A percentile compares a stretch with the other conserved stretches of the same genome.
Conservation (phyloP, 2,797 vertebrate species). For the Chelonia mydas region DNA sequence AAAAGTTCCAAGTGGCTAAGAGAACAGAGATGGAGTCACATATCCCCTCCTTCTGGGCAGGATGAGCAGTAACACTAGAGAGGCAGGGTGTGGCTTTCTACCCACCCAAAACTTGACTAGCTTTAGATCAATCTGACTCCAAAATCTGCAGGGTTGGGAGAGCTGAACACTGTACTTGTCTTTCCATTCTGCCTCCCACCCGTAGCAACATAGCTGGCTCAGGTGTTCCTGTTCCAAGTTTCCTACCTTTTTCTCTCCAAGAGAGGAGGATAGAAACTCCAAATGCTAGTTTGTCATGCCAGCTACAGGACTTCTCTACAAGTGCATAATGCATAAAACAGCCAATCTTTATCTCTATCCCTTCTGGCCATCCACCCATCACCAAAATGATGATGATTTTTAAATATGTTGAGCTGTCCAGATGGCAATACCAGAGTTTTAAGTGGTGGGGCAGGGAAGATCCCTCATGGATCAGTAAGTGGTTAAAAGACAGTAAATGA, state of each 20-base stretch:
- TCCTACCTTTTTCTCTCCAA: background rate
- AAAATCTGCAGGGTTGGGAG: background rate
- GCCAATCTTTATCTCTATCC: fast-evolving
- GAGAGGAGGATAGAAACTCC: too few species aligned
- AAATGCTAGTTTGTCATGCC: too few species aligned
- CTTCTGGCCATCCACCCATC: background rate
- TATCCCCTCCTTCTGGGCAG: background rate
- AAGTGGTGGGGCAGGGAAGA: background rate
- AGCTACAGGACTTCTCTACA: background rate
- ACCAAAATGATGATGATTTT: background rate
- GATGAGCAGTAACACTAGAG: background rate
- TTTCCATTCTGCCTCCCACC: background rate
- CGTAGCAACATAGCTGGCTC: background rate
- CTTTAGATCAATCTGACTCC: background rate
- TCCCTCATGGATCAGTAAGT: too few species aligned
- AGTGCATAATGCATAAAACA: background rate
- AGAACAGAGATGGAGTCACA: background rate
- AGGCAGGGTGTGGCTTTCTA: background rate
- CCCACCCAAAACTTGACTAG: background rate
- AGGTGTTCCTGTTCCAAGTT: background rate
- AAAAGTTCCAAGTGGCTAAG: background rate
- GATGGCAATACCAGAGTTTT: background rate
- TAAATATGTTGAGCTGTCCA: background rate
- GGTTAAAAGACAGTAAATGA: too few species aligned
- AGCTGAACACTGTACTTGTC: background rate